Conservation (phyloP, 2,888 invertebrate species). For the Aleiodes alternator region DNA sequence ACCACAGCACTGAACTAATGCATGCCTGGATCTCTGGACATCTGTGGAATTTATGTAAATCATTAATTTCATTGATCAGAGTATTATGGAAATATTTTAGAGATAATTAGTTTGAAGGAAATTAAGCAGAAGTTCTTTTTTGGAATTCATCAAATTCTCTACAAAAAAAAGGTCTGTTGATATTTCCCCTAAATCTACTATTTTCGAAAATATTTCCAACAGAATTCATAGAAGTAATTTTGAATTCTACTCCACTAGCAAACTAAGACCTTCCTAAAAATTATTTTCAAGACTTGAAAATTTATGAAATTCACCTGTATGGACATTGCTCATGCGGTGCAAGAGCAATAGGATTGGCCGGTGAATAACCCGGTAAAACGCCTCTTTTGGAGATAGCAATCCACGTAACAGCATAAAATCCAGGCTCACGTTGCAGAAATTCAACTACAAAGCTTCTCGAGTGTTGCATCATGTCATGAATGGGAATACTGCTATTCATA, state of each 20-base stretch:
- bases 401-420: constrained; percentile 86
- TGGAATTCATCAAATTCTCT: too few relatives aligned
- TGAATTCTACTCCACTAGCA: too few relatives aligned
- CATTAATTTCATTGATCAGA: constrained; percentile 41
- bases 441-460: constrained; percentile 85
- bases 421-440: constrained; percentile 84
- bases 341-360: constrained; percentile 64
- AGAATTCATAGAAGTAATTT: not conserved
- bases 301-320: constrained; percentile 79
- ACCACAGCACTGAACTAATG: constrained; percentile 87
- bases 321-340: constrained; percentile 80
- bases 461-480: constrained; percentile 73
- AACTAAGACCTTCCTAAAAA: not conserved
- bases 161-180: too few relatives aligned
- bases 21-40: constrained; percentile 90
- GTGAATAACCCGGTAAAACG: constrained; percentile 41
- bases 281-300: not conserved
- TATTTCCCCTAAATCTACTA: too few relatives aligned
- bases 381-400: constrained; percentile 86
- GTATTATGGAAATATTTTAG: constrained; percentile 8
- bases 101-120: constrained; percentile 16
- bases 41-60: constrained; percentile 74
- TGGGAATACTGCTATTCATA: constrained; percentile 54
- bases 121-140: too few relatives aligned
- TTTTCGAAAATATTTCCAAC: not conserved